phyloP scores from a whole-genome alignment of 2,113 vertebrate species.

The Diadophis punctatus region DNA sequence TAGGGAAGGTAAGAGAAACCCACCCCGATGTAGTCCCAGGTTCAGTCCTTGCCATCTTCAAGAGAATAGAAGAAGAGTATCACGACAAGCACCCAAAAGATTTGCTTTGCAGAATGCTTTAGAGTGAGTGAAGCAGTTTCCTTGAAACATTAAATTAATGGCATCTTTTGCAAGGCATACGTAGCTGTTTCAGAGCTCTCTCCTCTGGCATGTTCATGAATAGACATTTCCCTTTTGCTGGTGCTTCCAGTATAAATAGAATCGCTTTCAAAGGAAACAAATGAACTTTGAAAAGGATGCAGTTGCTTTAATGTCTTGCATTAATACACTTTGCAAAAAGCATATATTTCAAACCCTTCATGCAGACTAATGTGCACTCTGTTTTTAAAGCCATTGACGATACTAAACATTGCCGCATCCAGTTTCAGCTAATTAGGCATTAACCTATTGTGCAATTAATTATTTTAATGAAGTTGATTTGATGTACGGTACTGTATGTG shows the following conservation, averaged over 20 bases:
- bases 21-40: too few species aligned
- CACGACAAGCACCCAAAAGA: not conserved
- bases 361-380: not conserved
- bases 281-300: not conserved
- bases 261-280: not conserved
- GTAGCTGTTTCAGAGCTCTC: not conserved
- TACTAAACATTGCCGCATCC: not conserved
- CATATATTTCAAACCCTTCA: not conserved
- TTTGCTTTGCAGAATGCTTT: not conserved
- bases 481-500: not conserved
- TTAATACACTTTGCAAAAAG: not conserved
- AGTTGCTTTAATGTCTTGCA: not conserved
- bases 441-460: not conserved
- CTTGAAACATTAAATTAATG: not conserved
- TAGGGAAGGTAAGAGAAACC: too few species aligned
- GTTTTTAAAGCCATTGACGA: not conserved
- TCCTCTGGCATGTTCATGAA: not conserved
- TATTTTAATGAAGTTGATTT: not conserved
- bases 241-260: not conserved
- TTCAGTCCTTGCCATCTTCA: not conserved
- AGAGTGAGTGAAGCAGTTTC: not conserved
- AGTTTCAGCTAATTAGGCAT: not conserved
- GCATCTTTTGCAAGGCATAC: not conserved
- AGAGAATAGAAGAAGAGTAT: not conserved
- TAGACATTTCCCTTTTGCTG: not conserved